Evolutionary conservation across 2,797 vertebrate species (phyloP), one percentile per base, ranked within the genome.

Genomic region (Enteromius mattozi): DNA sequence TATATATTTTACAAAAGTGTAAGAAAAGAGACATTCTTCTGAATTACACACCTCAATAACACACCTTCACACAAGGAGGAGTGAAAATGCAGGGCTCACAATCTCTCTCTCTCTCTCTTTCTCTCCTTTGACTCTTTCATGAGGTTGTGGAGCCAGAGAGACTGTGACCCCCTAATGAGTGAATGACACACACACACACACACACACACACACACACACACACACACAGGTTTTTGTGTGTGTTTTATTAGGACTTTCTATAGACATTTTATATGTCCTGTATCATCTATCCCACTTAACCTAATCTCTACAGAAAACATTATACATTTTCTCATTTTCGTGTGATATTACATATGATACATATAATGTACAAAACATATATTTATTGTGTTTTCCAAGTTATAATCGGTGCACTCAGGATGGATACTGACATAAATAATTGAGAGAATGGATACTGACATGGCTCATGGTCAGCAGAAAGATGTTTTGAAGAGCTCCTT

Each of bases 141-240:
- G 93, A 94, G 95, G 93, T 92, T 94, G 92, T 94, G 94, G 94
- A 94, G 94, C 92, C 94, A 90, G 81, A 91, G 84, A 89, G 93
- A 92, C 93, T 94, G 90, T 69, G 66, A 93, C 92, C 94, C 92
- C 93, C 94, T 94, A 95, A 93, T 93, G 93, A 94, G 92, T 63
- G 61, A 63, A 16, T 63, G 61, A 13, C 4, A n/a, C 66, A 37
- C 65, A 35, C 59, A 66, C 84, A 72, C 79, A 81, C 42, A 56
- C 54, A 63, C 78, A 59, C 82, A 77, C 30, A 13, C 4, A n/a
- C 66, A 37, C 65, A 35, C 59, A 66, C 84, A 72, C 79, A 81
- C 42, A 56, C 54, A 63, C 78, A 59, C 82, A 77, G 74, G 56
- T 59, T 12, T 59, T 24, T 59, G 40, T 13, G 42, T 59, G 21